Evolutionary conservation across 2,797 vertebrate genomes (phyloP).

Genomic region (Sebastolobus altivelis): DNA sequence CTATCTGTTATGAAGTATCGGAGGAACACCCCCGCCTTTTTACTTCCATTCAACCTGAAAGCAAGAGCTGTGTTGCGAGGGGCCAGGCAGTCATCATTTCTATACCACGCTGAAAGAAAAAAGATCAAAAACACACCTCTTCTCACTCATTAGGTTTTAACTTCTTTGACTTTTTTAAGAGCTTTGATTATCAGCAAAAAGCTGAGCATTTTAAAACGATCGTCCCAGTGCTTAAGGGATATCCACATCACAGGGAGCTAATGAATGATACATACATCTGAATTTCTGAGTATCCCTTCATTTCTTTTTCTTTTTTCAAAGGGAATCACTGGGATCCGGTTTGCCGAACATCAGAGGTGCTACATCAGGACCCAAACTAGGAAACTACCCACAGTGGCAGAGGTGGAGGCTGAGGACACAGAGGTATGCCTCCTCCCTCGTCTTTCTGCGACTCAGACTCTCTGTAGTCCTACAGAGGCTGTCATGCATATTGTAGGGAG

Average conservation of each 20-base stretch:
- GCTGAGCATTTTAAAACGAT: conserved; percentile 63
- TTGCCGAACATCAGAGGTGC: conserved; percentile 95
- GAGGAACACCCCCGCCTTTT: conserved; percentile 49
- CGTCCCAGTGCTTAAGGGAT: conserved; percentile 52
- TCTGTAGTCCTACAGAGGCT: conserved; percentile 67
- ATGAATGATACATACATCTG: conserved; percentile 79
- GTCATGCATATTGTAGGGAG: conserved; percentile 79
- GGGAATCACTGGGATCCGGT: conserved; percentile 96
- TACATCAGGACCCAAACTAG: conserved; percentile 96
- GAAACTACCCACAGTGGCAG: conserved; percentile 89
- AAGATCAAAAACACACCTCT: conserved; percentile 68
- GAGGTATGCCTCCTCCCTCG: conserved; percentile 78
- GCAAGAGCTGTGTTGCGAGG: conserved; percentile 26
- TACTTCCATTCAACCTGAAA: conserved; percentile 55
- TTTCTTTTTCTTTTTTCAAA: conserved; percentile 78
- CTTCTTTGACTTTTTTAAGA: conserved; percentile 66
- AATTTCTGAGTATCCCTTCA: conserved; percentile 66
- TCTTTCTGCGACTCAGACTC: conserved; percentile 51
- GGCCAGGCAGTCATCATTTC: conserved; percentile 56
- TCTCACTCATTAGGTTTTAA: conserved; percentile 71
- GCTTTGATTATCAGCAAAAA: conserved; percentile 77
- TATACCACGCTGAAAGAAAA: conserved; percentile 14
- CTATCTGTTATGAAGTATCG: conserved; percentile 57
- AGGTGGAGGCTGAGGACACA: conserved; percentile 82
- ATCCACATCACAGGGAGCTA: conserved; percentile 66